Evolutionary conservation across 2,113 vertebrate genomes (phyloP), one percentile per base, ranked within the genome.

Genomic region (Trematocara zebra): DNA sequence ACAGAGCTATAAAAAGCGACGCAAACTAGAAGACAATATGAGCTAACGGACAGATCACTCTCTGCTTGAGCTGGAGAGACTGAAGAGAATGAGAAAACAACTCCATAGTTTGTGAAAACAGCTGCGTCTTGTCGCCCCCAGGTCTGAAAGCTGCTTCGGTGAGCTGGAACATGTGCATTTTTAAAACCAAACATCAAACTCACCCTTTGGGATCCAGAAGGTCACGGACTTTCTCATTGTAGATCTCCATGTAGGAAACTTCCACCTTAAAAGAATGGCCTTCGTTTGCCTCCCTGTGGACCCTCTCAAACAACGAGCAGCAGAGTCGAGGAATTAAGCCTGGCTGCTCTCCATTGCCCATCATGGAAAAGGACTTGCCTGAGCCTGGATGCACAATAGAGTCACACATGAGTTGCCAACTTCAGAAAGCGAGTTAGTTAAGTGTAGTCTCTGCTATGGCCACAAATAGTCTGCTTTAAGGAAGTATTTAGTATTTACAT

Each of bases 211-310:
- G 99, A 92, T 99, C 98, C 88, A 99, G 96, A 61, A 99, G 97
- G 94, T 99, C 99, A 69, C 99, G 96, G 88, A 99, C 99, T 87
- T 99, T 99, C 93, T 99, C 99, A 28, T 99, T 99, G 96, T 99
- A 99, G 95, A 99, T 99, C 97, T 99, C 99, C 99, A 99, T 99
- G 93, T 97, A 99, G 72, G 99, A 99, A 20, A 99, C 99, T 95
- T 99, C 98, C 0, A 99, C 97, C 96, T 99, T 99, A 94, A 99
- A 99, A 64, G 96, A 96, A 80, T 99, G 98, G 37, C 95, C 96
- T 84, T 98, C 97, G 78, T 96, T 98, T 90, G 96, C 96, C 92
- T 98, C 97, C 74, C 92, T 86, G 92, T 97, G 96, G 90, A 99
- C 97, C 95, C 98, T 97, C 94, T 98, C 97, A 92, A 99, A 99